Evolutionary conservation across 2,113 vertebrate genomes (phyloP), one percentile per base, ranked within the genome.

Genomic region (Ancistrus triradiatus): DNA sequence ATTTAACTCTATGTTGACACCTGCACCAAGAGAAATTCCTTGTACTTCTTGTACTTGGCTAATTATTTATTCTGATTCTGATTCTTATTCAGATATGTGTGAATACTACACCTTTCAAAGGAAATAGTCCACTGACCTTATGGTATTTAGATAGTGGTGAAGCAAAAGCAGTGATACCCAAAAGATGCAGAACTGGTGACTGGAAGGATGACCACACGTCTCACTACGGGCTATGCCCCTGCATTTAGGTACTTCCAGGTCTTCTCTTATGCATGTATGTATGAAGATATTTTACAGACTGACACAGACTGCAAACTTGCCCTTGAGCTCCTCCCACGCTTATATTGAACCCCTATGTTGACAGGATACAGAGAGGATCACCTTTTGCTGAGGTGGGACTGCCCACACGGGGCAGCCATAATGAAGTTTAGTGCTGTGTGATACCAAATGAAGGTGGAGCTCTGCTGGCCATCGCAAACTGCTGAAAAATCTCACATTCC

Each of bases 341-440:
- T 22, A 21, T 44, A 44, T 21, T 22, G 25, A 53, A 22, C 18
- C 19, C 6, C 21, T 13, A 19, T 46, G 43, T 46, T 61, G 47
- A 53, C 37, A 27, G 18, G 14, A 1, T 19, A 10, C 17, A 21
- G 15, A 37, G 37, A 15, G 2, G 14, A 52, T 24, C 18, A 43
- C 18, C 24, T 11, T 46, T 33, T 43, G 44, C 64, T 67, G 64
- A 53, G 46, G 48, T 59, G 37, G 44, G 43, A 6, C 46, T 49
- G 33, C 24, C 73, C 75, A 48, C 37, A 62, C 79, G 64, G 62
- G 46, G 72, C 68, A 68, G 69, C 78, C 78, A 63, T 85, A 83
- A 86, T 88, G 86, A 86, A 78, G 80, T 87, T 84, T 82, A 78
- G 73, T 79, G 80, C 86, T 83, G 81, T 80, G 85, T 85, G 84